Percentiles rank a stretch among this genome's conserved stretches.
These are phyloP conservation scores for Trichoplusia ni DNA, from an alignment of 1,140 invertebrate species.

Conservation along the genomic window DNA sequence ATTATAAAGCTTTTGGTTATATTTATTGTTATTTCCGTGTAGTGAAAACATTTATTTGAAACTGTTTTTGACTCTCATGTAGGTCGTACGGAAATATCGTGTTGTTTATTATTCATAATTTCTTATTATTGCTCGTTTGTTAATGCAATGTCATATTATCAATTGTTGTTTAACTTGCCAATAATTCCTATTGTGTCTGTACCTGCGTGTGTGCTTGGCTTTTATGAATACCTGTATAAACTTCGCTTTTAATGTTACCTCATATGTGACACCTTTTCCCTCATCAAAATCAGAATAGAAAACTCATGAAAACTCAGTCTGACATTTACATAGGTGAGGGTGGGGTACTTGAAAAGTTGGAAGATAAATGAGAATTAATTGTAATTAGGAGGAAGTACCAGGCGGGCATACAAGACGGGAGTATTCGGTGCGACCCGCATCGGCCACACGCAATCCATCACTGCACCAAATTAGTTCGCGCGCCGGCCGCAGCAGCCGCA, in stretches of 20 bases:
- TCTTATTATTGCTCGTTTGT: slow-evolving; percentile 10
- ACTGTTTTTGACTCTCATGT: slow-evolving; percentile 24
- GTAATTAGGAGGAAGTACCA: slow-evolving; percentile 42
- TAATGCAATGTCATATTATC: slow-evolving; percentile 7
- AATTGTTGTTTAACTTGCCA: neutral
- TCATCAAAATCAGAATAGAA: no score
- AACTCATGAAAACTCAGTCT: no score
- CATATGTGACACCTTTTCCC: no score
- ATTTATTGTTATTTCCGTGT: slow-evolving; percentile 32
- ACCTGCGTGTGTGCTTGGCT: no score
- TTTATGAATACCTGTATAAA: no score
- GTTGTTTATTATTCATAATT: no score
- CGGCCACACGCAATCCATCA: slow-evolving; percentile 63
- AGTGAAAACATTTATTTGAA: slow-evolving; percentile 21
- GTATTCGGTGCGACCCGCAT: slow-evolving; percentile 31
- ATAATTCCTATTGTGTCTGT: neutral
- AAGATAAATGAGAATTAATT: slow-evolving; percentile 25
- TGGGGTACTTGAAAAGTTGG: no score
- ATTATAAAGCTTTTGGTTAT: slow-evolving; percentile 31
- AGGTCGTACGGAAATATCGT: slow-evolving; percentile 10
- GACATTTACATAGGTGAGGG: no score
- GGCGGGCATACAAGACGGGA: slow-evolving; percentile 41
- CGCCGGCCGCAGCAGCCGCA: slow-evolving; percentile 60
- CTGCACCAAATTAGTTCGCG: slow-evolving; percentile 70
- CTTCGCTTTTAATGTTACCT: no score